Base-by-base conservation (phyloP, 2,797 vertebrate species). In the Sebastes hopkinsi region DNA sequence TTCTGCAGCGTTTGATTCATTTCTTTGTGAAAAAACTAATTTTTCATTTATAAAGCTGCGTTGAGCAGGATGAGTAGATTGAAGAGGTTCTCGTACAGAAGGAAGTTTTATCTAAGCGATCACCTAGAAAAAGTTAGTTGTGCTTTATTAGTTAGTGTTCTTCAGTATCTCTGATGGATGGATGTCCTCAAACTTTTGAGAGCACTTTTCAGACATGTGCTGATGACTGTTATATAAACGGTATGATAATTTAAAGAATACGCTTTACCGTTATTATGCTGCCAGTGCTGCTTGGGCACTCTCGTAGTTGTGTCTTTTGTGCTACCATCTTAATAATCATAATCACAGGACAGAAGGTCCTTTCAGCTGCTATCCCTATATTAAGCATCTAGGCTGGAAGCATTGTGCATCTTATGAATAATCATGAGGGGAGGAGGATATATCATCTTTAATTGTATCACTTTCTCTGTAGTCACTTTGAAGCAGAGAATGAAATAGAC, bases 1-100 rank as follows among this genome's bases (percentile, higher is more conserved):
- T 12, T 72, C 12, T 25, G 52, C n/a, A 46, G 52, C 14, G 8
- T 73, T 79, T 75, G 70, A 77, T 81, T 71, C 1, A 83, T 86
- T 83, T 64, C 22, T 50, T 54, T 50, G 4, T 46, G 14, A 68
- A 61, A 80, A 86, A 65, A 61, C 0, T 27, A 60, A 65, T 29
- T 11, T n/a, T 50, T 73, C 29, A 18, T 82, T 73, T 66, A 54
- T 83, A 30, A 75, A 62, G 70, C 32, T 67, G 54, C 50, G 60
- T 60, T 58, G 27, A 76, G 65, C 74, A 71, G 22, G 77, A 75
- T 32, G 22, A 52, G 52, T 30, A 54, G 12, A 72, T 23, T n/a
- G 66, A 61, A 76, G 62, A 68, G 23, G 11, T 38, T 8, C 18
- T 52, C 32, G 22, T 23, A 56, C 10, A 58, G 6, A 56, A 36